These are phyloP conservation scores for Drosophila imparisetae DNA, from an alignment of 2,888 invertebrate species.

Conservation along the genomic window DNA sequence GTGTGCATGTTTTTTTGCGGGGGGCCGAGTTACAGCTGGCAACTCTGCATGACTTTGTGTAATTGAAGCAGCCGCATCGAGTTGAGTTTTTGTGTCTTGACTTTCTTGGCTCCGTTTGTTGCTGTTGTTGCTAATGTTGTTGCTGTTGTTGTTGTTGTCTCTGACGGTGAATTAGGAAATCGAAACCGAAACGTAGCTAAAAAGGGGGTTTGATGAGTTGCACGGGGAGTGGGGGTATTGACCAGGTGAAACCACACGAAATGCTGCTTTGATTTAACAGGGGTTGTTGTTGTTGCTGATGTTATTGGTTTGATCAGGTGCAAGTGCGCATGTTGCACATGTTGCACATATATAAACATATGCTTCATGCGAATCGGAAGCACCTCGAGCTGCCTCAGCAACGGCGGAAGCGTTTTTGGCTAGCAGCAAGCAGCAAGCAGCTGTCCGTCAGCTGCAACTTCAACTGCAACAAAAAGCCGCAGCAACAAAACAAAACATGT, in stretches of 20 bases:
- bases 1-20: not conserved
- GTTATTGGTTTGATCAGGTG: conserved; percentile 59
- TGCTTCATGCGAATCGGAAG: conserved; percentile 56
- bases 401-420: conserved; percentile 64
- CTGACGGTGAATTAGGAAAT: conserved; percentile 74
- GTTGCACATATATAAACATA: conserved; percentile 2
- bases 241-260: conserved; percentile 45
- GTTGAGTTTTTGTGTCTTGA: conserved; percentile 47
- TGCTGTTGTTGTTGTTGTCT: conserved; percentile 15
- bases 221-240: not conserved
- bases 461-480: conserved; percentile 19
- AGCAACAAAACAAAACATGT: conserved; percentile 4
- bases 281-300: not conserved
- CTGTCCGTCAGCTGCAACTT: conserved; percentile 44
- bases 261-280: conserved; percentile 22
- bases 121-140: conserved; percentile 1
- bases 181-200: conserved; percentile 67
- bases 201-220: conserved; percentile 3
- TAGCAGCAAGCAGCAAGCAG: conserved; percentile 30
- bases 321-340: conserved; percentile 59
- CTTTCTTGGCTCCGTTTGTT: conserved; percentile 54
- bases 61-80: conserved; percentile 73
- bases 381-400: conserved; percentile 54
- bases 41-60: conserved; percentile 74
- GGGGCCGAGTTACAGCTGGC: conserved; percentile 35